Conservation (phyloP, 2,797 vertebrate species). For the Hyperoplus immaculatus region DNA sequence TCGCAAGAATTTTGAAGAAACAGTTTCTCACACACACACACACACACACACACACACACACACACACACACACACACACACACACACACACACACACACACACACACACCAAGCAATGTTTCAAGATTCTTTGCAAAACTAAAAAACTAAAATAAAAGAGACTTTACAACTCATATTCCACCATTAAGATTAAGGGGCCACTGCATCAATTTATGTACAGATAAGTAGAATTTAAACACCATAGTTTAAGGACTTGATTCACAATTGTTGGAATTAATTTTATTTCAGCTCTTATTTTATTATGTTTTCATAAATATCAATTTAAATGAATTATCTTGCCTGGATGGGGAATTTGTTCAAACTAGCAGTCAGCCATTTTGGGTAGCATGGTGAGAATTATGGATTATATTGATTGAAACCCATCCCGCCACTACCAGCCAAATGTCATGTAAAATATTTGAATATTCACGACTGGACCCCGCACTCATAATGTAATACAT, state of each 20-base stretch:
- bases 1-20: background rate
- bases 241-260: background rate
- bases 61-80: slow-evolving; percentile 3
- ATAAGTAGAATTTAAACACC: background rate
- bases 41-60: background rate
- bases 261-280: background rate
- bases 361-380: slow-evolving; percentile 20
- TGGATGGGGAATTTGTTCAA: background rate
- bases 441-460: background rate
- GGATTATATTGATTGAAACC: background rate
- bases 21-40: background rate
- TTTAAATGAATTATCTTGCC: background rate
- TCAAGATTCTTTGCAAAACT: slow-evolving; percentile 2
- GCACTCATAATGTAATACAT: background rate
- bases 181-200: background rate
- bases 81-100: slow-evolving; percentile 5
- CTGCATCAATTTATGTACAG: background rate
- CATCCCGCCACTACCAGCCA: background rate
- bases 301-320: no score
- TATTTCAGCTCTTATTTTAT: background rate
- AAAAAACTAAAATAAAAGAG: background rate
- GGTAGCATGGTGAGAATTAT: background rate
- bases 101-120: background rate
- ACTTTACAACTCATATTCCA: background rate
- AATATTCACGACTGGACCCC: background rate